Conservation (phyloP, 2,113 vertebrate species). For the Nothocercus julius region DNA sequence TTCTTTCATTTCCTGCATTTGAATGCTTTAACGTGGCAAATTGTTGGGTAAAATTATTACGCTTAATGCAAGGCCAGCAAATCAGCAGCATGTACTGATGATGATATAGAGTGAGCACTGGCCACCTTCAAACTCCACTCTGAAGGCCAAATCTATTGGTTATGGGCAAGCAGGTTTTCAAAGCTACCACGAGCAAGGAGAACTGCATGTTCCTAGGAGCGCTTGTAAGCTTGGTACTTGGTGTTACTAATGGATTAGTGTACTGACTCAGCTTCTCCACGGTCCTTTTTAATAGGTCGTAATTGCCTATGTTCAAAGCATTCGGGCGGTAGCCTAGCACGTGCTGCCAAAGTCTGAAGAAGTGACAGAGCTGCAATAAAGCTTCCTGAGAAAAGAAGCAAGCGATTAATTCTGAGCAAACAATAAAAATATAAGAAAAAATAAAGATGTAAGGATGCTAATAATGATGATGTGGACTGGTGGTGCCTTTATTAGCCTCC, state of each 20-base stretch:
- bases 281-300: background rate
- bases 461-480: conserved; percentile 35
- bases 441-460: conserved; percentile 53
- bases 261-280: background rate
- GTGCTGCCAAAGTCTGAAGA: background rate
- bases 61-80: background rate
- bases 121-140: background rate
- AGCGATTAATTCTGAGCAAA: conserved; percentile 65
- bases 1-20: background rate
- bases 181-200: background rate
- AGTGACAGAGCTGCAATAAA: conserved; percentile 29
- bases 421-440: conserved; percentile 67
- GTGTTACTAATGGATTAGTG: background rate
- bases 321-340: background rate
- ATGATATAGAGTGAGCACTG: background rate
- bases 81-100: background rate
- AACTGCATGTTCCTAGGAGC: fast-evolving
- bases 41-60: background rate
- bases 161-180: background rate
- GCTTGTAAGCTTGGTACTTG: fast-evolving
- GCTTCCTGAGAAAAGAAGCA: conserved; percentile 41
- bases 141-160: background rate
- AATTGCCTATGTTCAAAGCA: background rate
- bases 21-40: background rate
- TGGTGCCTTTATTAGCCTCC: conserved; percentile 68